These are phyloP conservation scores for Rhabditoides inermis DNA, from an alignment of 2,888 invertebrate species.

Conservation along the genomic window DNA sequence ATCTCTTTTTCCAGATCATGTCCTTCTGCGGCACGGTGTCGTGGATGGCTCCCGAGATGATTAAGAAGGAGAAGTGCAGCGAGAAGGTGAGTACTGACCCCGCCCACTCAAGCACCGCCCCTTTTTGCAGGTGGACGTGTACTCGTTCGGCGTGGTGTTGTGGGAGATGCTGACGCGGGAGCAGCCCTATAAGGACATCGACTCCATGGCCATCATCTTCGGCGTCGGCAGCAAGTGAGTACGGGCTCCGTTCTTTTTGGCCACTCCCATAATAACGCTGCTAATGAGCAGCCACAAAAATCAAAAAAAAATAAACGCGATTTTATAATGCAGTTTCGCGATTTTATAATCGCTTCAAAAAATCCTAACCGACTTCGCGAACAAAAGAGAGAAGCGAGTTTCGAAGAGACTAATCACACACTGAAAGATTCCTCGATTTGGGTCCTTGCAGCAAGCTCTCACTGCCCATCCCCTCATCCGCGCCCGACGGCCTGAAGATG, in stretches of 20 bases:
- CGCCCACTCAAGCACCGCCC: neutral
- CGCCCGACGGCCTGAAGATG: constrained; percentile 64
- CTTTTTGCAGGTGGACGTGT: constrained; percentile 72
- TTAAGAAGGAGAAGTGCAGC: constrained; percentile 87
- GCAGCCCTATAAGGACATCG: constrained; percentile 83
- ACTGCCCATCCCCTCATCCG: constrained; percentile 80
- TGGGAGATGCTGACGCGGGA: constrained; percentile 95
- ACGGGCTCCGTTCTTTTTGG: too few relatives aligned
- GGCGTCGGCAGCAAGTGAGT: constrained; percentile 71
- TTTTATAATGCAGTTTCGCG: too few relatives aligned
- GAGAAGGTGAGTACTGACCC: constrained; percentile 62
- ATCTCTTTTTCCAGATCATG: too few relatives aligned
- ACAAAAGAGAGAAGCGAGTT: too few relatives aligned
- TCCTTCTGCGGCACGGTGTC: constrained; percentile 85
- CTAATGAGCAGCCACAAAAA: too few relatives aligned
- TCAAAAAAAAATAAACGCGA: too few relatives aligned
- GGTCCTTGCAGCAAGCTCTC: constrained; percentile 68
- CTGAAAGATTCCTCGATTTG: neutral
- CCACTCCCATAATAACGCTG: too few relatives aligned
- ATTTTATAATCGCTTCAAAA: too few relatives aligned
- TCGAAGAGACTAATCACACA: neutral
- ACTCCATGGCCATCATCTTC: constrained; percentile 93
- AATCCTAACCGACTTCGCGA: too few relatives aligned
- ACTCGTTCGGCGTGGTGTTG: constrained; percentile 94
- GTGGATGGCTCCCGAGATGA: constrained; percentile 99